phyloP scores from a whole-genome alignment of 2,888 invertebrate genomes.

The Cybosia mesomella region DNA sequence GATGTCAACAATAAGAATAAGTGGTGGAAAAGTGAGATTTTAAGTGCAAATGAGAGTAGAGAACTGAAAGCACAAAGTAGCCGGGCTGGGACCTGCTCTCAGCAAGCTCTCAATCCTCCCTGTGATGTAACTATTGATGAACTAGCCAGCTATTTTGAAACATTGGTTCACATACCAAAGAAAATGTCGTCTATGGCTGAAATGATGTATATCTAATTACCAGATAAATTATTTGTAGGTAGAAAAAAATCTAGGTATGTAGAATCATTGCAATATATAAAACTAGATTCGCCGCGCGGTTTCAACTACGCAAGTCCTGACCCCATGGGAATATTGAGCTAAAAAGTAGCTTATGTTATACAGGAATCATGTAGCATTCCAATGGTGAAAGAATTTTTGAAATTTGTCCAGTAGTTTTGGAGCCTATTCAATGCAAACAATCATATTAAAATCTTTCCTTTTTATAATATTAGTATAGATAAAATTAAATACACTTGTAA shows the following conservation, averaged over 20 bases:
- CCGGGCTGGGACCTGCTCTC: slow-evolving; percentile 89
- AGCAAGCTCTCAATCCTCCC: slow-evolving; percentile 91
- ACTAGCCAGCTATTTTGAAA: slow-evolving; percentile 97
- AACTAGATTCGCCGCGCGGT: too few relatives aligned
- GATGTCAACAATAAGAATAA: slow-evolving; percentile 58
- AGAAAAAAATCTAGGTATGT: background rate
- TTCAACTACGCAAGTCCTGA: too few relatives aligned
- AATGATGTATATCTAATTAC: slow-evolving; percentile 97
- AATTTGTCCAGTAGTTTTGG: too few relatives aligned
- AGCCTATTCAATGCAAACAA: too few relatives aligned
- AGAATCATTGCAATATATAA: background rate
- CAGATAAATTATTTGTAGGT: slow-evolving; percentile 5
- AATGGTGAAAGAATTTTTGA: too few relatives aligned
- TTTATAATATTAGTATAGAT: too few relatives aligned
- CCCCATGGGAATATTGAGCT: too few relatives aligned
- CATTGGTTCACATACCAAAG: slow-evolving; percentile 97
- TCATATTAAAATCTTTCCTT: too few relatives aligned
- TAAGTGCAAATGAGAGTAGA: slow-evolving; percentile 54
- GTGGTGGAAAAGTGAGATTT: slow-evolving; percentile 72
- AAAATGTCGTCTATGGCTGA: slow-evolving; percentile 99
- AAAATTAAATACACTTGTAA: background rate
- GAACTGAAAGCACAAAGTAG: slow-evolving; percentile 66
- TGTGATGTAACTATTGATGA: slow-evolving; percentile 97
- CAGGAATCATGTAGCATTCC: too few relatives aligned
- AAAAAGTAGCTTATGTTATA: too few relatives aligned